These are phyloP conservation scores for Acronicta alni DNA, from an alignment of 2,888 invertebrate genomes.

Conservation along the genomic window DNA sequence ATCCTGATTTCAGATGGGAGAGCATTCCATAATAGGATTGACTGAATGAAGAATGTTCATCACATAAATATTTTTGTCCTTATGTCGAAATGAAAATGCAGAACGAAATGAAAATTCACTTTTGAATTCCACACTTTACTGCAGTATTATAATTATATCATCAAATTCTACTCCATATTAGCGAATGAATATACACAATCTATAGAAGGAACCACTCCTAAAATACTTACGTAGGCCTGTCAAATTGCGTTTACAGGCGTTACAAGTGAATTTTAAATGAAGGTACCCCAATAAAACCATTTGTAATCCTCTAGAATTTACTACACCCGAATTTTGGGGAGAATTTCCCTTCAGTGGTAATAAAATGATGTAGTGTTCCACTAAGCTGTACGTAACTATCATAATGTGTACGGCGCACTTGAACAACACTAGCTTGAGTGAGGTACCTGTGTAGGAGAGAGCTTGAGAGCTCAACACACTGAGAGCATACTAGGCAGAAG, in stretches of 20 bases:
- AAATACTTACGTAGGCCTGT: slow-evolving; percentile 11
- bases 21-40: too few relatives aligned
- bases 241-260: slow-evolving; percentile 14
- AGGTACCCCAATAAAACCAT: slow-evolving; percentile 26
- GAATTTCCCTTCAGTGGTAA: slow-evolving; percentile 34
- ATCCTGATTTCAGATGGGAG: too few relatives aligned
- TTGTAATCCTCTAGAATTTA: slow-evolving; percentile 32
- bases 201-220: too few relatives aligned
- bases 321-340: slow-evolving; percentile 37
- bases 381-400: slow-evolving; percentile 49
- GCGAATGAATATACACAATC: too few relatives aligned
- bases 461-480: slow-evolving; percentile 37
- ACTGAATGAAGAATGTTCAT: too few relatives aligned
- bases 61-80: too few relatives aligned
- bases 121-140: too few relatives aligned
- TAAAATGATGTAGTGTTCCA: slow-evolving; percentile 25
- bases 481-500: slow-evolving; percentile 22
- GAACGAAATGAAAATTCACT: too few relatives aligned
- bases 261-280: slow-evolving; percentile 30
- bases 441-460: slow-evolving; percentile 45
- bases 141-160: too few relatives aligned
- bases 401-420: slow-evolving; percentile 42
- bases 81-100: too few relatives aligned
- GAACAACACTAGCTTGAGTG: slow-evolving; percentile 47
- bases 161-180: too few relatives aligned